Evolutionary conservation across 2,888 invertebrate genomes (phyloP), one percentile per base, ranked within the genome.

Genomic region (Euzophera pinguis): DNA sequence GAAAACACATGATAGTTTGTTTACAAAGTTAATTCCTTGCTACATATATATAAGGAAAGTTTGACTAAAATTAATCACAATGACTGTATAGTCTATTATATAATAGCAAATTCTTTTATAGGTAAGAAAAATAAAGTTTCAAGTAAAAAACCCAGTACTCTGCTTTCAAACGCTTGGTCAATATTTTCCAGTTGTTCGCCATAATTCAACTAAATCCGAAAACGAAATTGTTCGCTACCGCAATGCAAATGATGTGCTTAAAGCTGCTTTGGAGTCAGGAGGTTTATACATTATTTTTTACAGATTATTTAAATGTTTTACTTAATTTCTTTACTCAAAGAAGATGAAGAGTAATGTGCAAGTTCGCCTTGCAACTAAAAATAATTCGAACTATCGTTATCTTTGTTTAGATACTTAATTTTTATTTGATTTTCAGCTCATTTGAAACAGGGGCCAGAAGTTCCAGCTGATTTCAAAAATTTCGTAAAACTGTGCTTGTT

Each of bases 111-210:
- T 2, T 22, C 22, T 22, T 22, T 22, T 16, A 17, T 52, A 87
- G 84, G 62, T 82, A 0, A 63, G 83, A 32, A 89, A 86, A 75
- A 67, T 89, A 34, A 88, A 81, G 56, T 86, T 88, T 65, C 76
- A 75, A 75, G 65, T 89, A 42, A 75, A 71, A 61, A 67, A 82
- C 53, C 53, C 69, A 16, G 27, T 37, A 0, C 56, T 69, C 34
- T 77, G 73, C 52, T 59, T 84, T 13, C 52, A 72, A 50, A 65
- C 59, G 45, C 65, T 89, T 9, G 64, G 71, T 6, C 57, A 69
- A 54, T 68, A 76, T 60, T 80, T 88, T 55, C 79, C 84, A 6
- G 63, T 89, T 0, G 37, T 75, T 10, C 66, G 64, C 22, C 75
- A 81, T 49, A 71, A 64, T 41, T 53, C 53, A 22, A 55, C 42